These are phyloP conservation scores for Eumeta japonica DNA, from an alignment of 1,140 invertebrate species.

Conservation along the genomic window DNA sequence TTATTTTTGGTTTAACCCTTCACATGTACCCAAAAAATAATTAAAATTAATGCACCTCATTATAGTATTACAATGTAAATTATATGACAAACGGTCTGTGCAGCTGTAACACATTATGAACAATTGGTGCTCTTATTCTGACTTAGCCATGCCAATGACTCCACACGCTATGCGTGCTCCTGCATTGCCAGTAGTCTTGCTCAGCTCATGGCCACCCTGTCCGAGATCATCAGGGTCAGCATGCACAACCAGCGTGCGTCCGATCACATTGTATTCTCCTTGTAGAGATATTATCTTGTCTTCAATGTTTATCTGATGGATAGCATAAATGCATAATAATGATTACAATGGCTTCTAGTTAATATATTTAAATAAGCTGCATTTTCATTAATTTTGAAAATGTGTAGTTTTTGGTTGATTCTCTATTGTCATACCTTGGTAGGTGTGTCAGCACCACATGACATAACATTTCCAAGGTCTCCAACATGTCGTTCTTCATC, in stretches of 20 bases:
- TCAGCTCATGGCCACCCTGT: conserved; percentile 88
- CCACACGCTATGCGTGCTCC: conserved; percentile 94
- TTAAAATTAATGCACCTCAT: too few species aligned
- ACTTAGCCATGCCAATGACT: conserved; percentile 87
- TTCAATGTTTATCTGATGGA: conserved; percentile 42
- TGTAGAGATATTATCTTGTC: conserved; percentile 42
- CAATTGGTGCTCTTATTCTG: too few species aligned
- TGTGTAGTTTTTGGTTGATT: too few species aligned
- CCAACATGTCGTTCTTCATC: conserved; percentile 80
- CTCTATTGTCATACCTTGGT: conserved; percentile 57
- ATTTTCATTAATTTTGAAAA: too few species aligned
- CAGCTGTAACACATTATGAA: too few species aligned
- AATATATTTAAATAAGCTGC: too few species aligned
- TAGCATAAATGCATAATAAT: too few species aligned
- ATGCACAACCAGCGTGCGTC: conserved; percentile 88
- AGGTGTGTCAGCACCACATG: conserved; percentile 70
- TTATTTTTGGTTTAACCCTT: too few species aligned
- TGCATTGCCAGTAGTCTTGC: conserved; percentile 95
- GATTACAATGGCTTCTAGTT: too few species aligned
- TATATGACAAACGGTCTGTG: too few species aligned
- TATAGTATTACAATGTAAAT: too few species aligned
- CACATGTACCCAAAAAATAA: too few species aligned
- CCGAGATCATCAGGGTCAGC: conserved; percentile 94
- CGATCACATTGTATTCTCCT: conserved; percentile 80
- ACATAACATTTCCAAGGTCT: conserved; percentile 88